Evolutionary conservation across 2,113 vertebrate species (phyloP), one percentile per base, ranked within the genome.

Genomic region (Struthio camelus): DNA sequence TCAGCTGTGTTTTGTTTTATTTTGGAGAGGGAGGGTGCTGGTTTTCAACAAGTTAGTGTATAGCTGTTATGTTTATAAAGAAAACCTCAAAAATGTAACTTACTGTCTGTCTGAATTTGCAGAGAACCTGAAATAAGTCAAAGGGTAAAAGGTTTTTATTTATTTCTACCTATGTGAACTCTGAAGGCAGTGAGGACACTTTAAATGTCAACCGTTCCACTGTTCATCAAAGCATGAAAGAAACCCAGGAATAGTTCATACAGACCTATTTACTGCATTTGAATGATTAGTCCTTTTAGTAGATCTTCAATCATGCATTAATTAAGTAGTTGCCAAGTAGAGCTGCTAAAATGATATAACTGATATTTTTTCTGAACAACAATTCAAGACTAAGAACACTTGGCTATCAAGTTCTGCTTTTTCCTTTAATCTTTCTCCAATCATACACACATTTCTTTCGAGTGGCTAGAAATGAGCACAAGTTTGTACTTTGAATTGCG

Each of bases 41-140:
- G 14, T 91, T 94, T 81, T 84, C 70, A 90, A 53, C 32, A 76
- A 81, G 17, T 72, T 48, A 66, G 10, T 17, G 15, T 66, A 90
- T 19, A 76, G 42, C 18, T 75, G 18, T 36, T 93, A 64, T 58
- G 40, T 48, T 94, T 94, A 79, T 65, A 86, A 82, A 93, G 28
- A 86, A 92, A 89, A 56, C 56, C 80, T 96, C 70, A 72, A 79
- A 88, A 96, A 54, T 69, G 51, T 64, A 58, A 46, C 42, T 73
- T 69, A 53, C n/a, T 81, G n/a, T 64, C 75, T 72, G 22, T 27
- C 48, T 87, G 56, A 84, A 86, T 89, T 65, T 92, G 20, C 38
- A 81, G 34, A 30, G 14, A 71, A 61, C 66, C 24, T 61, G 65
- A 89, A 96, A 90, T 16, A 24, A 88, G 42, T 65, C 61, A 40